phyloP scores from a whole-genome alignment of 2,888 invertebrate genomes.

The Ophion obscuratus region DNA sequence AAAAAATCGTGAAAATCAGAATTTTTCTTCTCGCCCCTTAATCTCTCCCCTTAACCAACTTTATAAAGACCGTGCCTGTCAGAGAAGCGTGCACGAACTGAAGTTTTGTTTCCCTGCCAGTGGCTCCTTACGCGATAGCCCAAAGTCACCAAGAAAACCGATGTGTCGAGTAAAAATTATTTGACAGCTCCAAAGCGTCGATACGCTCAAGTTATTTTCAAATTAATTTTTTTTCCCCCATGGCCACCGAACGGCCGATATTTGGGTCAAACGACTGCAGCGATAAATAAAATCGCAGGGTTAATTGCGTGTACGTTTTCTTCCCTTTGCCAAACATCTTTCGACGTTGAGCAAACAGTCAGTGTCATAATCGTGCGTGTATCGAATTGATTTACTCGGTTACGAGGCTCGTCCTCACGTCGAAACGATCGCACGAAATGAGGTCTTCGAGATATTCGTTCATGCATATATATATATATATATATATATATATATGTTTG shows the following conservation, averaged over 20 bases:
- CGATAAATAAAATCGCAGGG: slow-evolving; percentile 15
- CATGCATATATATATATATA: neutral
- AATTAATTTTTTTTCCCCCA: neutral
- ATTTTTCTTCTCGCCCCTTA: too few relatives aligned
- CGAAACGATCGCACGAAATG: slow-evolving; percentile 34
- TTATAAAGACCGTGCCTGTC: too few relatives aligned
- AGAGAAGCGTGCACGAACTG: too few relatives aligned
- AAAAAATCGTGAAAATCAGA: too few relatives aligned
- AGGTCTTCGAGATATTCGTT: slow-evolving; percentile 17
- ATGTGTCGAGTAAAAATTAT: neutral
- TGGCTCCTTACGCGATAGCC: too few relatives aligned
- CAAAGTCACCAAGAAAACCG: neutral
- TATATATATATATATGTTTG: slow-evolving; percentile 3
- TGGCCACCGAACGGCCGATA: neutral
- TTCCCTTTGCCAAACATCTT: neutral
- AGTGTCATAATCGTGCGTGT: slow-evolving; percentile 1
- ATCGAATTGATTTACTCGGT: slow-evolving; percentile 26
- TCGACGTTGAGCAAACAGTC: slow-evolving; percentile 9
- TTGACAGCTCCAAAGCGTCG: neutral
- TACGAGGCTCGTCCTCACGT: neutral
- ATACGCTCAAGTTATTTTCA: neutral
- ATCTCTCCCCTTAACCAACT: too few relatives aligned
- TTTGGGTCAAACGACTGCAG: neutral
- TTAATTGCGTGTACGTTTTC: slow-evolving; percentile 18
- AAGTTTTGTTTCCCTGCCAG: too few relatives aligned